These are phyloP conservation scores for Toxonevra muliebris DNA, from an alignment of 2,888 invertebrate species.

Conservation along the genomic window DNA sequence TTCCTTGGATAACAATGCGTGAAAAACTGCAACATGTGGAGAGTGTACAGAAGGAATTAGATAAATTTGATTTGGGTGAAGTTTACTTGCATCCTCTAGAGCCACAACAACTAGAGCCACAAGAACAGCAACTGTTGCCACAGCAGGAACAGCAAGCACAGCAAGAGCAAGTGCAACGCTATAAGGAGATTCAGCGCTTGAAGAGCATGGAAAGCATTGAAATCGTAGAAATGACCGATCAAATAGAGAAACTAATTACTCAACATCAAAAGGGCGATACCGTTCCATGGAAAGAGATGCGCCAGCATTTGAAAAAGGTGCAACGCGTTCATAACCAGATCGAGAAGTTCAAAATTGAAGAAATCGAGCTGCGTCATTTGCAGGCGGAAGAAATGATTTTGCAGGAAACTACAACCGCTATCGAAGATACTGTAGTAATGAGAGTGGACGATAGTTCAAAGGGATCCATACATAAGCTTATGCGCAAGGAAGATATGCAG, in stretches of 20 bases:
- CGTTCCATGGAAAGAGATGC: constrained; percentile 64
- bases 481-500: constrained; percentile 57
- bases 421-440: constrained; percentile 70
- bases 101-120: constrained; percentile 48
- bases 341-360: constrained; percentile 65
- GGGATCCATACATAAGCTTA: constrained; percentile 54
- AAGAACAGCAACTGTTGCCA: constrained; percentile 40
- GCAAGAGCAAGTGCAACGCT: constrained; percentile 64
- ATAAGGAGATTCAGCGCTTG: constrained; percentile 60
- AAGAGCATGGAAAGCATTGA: constrained; percentile 63
- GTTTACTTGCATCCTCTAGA: constrained; percentile 63
- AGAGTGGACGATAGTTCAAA: constrained; percentile 65
- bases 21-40: constrained; percentile 61
- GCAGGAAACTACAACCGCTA: constrained; percentile 69
- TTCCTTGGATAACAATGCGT: constrained; percentile 64
- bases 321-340: constrained; percentile 64
- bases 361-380: constrained; percentile 63
- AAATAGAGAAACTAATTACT: constrained; percentile 61
- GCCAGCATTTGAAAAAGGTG: constrained; percentile 61
- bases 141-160: constrained; percentile 47
- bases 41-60: constrained; percentile 62
- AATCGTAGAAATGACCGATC: constrained; percentile 63
- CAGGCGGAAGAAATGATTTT: constrained; percentile 49
- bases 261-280: constrained; percentile 57
- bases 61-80: constrained; percentile 64